phyloP scores from a whole-genome alignment of 2,797 vertebrate genomes.

The Luscinia megarhynchos region DNA sequence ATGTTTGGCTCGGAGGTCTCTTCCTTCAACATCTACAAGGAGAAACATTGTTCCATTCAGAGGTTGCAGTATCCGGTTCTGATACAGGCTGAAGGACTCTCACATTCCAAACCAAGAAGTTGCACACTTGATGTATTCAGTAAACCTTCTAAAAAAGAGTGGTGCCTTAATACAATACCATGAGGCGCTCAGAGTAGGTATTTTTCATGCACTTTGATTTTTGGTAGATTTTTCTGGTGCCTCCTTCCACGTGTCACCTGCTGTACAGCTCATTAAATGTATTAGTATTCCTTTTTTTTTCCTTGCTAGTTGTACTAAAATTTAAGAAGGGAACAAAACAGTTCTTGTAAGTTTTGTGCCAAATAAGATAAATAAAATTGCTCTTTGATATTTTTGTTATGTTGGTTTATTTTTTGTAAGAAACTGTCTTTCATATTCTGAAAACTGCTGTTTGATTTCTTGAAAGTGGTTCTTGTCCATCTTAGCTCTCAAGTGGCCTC shows the following conservation, averaged over 20 bases:
- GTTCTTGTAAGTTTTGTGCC: conserved; percentile 75
- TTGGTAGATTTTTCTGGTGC: conserved; percentile 72
- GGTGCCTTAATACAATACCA: conserved; percentile 73
- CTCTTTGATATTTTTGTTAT: conserved; percentile 67
- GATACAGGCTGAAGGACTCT: conserved; percentile 54
- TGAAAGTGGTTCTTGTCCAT: neutral
- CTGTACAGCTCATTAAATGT: conserved; percentile 70
- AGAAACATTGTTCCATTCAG: neutral
- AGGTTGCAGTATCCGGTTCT: neutral
- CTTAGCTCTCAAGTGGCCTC: neutral
- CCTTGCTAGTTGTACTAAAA: conserved; percentile 66
- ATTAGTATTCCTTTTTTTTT: conserved; percentile 63
- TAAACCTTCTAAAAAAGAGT: conserved; percentile 68
- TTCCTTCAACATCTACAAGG: neutral
- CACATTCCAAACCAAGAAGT: conserved; percentile 72
- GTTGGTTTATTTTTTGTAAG: neutral
- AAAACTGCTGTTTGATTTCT: neutral
- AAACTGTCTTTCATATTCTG: neutral
- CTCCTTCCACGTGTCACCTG: conserved; percentile 67
- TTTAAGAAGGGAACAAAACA: conserved; percentile 65
- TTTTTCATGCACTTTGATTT: conserved; percentile 76
- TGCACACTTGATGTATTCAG: conserved; percentile 60
- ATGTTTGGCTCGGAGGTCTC: neutral
- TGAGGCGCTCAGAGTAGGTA: conserved; percentile 71
- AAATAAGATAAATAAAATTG: conserved; percentile 75